Evolutionary conservation across 2,113 vertebrate species (phyloP).

Genomic region (Anhinga rufa): DNA sequence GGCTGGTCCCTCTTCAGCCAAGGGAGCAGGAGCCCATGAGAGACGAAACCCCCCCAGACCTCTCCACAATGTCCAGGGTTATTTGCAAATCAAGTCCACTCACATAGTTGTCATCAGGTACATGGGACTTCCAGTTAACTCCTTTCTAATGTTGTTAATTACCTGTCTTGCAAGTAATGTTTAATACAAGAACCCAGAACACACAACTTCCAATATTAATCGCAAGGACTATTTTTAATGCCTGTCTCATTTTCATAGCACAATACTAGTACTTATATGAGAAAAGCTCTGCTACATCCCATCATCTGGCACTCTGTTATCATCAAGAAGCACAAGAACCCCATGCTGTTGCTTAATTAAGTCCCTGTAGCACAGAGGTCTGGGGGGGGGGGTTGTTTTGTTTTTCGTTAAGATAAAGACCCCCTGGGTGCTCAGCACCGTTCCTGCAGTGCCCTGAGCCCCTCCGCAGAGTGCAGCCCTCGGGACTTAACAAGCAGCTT

Average conservation of each 20-base stretch:
- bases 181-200: slow-evolving; percentile 30
- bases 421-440: neutral
- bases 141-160: slow-evolving; percentile 48
- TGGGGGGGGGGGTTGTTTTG: neutral
- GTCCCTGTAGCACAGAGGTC: slow-evolving; percentile 12
- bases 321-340: slow-evolving; percentile 37
- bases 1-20: too few species aligned
- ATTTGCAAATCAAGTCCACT: neutral
- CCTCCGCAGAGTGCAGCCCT: neutral
- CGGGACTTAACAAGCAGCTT: neutral
- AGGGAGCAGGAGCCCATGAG: neutral
- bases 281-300: neutral
- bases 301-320: neutral
- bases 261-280: neutral
- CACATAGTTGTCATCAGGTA: neutral
- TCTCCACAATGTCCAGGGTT: neutral
- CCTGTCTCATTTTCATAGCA: slow-evolving; percentile 3
- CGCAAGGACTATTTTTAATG: neutral
- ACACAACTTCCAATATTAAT: neutral
- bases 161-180: slow-evolving; percentile 35
- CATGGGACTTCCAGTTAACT: slow-evolving; percentile 27
- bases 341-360: slow-evolving; percentile 48
- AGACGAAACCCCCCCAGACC: neutral
- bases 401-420: neutral
- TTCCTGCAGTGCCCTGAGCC: neutral